Evolutionary conservation across 2,113 vertebrate species (phyloP).

Genomic region (Neogobius melanostomus): DNA sequence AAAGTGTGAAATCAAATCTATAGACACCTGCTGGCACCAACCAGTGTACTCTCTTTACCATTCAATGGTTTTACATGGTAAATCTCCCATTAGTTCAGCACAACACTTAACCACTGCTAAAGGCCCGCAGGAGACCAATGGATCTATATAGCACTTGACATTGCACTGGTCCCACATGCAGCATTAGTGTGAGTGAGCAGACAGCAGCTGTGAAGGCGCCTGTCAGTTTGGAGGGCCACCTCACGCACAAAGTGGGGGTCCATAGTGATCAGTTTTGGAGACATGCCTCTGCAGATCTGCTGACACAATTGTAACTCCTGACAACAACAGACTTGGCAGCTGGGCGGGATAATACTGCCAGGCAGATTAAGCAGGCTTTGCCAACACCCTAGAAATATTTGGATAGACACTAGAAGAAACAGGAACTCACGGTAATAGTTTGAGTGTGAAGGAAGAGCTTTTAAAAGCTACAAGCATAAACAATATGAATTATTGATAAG

Average conservation of each 20-base stretch:
- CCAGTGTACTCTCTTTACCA: background rate
- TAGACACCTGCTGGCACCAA: background rate
- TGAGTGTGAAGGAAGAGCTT: background rate
- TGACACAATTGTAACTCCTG: slow-evolving; percentile 22
- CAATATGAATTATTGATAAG: slow-evolving; percentile 13
- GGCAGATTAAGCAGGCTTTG: slow-evolving; percentile 58
- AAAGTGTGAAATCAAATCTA: background rate
- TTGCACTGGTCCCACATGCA: background rate
- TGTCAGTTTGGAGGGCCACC: slow-evolving; percentile 3
- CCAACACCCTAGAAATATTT: slow-evolving; percentile 18
- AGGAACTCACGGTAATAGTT: background rate
- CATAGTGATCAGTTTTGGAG: background rate
- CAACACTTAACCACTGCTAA: background rate
- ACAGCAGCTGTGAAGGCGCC: slow-evolving; percentile 19
- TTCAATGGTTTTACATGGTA: background rate
- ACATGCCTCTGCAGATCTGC: slow-evolving; percentile 16
- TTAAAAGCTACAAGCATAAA: background rate
- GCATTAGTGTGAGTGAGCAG: slow-evolving; percentile 8
- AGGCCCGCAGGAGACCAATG: background rate
- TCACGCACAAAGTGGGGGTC: slow-evolving; percentile 12
- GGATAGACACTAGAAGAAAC: slow-evolving; percentile 5
- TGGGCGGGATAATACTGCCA: slow-evolving; percentile 52
- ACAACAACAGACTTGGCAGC: slow-evolving; percentile 58
- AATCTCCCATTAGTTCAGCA: background rate
- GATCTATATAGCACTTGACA: background rate